Evolutionary conservation across 2,888 invertebrate species (phyloP), one percentile per base, ranked within the genome.

Genomic region (Sarcophaga variegata): DNA sequence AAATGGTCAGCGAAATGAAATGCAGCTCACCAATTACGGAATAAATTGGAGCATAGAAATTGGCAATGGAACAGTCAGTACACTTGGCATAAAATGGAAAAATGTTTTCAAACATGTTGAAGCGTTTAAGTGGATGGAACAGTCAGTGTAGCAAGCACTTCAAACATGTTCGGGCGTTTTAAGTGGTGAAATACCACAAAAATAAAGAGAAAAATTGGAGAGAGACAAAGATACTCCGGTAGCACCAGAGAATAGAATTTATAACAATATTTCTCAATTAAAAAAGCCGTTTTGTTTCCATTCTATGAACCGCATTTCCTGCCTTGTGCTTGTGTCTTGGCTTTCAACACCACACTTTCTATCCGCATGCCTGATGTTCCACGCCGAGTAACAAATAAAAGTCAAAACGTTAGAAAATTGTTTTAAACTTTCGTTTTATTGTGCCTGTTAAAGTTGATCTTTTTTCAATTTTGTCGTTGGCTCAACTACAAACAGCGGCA

Each of bases 351-450:
- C 17, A 27, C 67, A 81, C 27, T 45, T 20, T 76, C 66, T 66
- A 12, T 49, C 47, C 25, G 4, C 8, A 62, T 4, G 20, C 2
- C 3, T n/a, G 17, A 8, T n/a, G 5, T 8, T n/a, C 14, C 17
- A 11, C 60, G 20, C 2, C 5, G 27, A 27, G 27, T 27, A 27
- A 60, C 14, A 12, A n/a, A 49, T 74, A 45, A 3, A 47, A 25
- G 2, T 54, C 14, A 47, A 80, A 45, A 74, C 25, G 14, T 25
- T 63, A 45, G 27, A 67, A 71, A 69, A 75, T 66, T 71, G 72
- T 70, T 80, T 80, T 80, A 80, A 74, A 71, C 70, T 80, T 37
- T 67, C 4, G 67, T 37, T 77, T 72, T 64, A 59, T 71, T 80
- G 66, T 66, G 49, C n/a, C 45, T 37, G 64, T 63, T 62, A 69